Evolutionary conservation across 1,140 invertebrate genomes (phyloP).

Genomic region (Sitobion miscanthi): DNA sequence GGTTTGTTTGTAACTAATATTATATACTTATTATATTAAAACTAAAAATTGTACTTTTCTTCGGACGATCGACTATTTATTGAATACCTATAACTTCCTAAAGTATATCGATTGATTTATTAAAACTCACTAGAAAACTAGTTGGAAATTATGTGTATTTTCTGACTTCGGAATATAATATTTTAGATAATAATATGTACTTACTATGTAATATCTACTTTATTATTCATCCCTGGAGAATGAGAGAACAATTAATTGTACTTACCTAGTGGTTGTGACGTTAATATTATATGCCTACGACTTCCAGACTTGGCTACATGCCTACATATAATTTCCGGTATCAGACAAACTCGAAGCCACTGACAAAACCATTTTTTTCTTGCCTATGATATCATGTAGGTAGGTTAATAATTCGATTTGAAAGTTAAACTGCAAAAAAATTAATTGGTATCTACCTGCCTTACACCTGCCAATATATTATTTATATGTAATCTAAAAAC

Average conservation of each 20-base stretch:
- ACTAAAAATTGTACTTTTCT: neutral
- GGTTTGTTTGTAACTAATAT: neutral
- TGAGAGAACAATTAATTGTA: too few relatives aligned
- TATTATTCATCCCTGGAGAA: too few relatives aligned
- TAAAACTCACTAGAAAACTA: neutral
- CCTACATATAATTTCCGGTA: neutral
- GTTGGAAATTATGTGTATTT: neutral
- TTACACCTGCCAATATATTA: too few relatives aligned
- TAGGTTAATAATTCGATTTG: neutral
- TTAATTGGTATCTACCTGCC: too few relatives aligned
- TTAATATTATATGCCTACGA: too few relatives aligned
- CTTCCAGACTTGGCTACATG: too few relatives aligned
- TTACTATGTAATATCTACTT: too few relatives aligned
- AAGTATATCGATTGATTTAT: neutral
- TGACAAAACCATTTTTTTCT: too few relatives aligned
- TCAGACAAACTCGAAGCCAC: neutral
- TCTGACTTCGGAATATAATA: neutral
- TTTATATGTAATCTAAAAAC: too few relatives aligned
- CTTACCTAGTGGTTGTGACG: too few relatives aligned
- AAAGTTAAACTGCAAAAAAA: neutral
- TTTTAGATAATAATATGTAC: too few relatives aligned
- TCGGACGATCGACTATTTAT: neutral
- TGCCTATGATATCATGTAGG: neutral
- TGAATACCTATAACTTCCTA: neutral
- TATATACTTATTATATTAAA: neutral